phyloP scores from a whole-genome alignment of 2,113 vertebrate species.

The Lamprotornis superbus region DNA sequence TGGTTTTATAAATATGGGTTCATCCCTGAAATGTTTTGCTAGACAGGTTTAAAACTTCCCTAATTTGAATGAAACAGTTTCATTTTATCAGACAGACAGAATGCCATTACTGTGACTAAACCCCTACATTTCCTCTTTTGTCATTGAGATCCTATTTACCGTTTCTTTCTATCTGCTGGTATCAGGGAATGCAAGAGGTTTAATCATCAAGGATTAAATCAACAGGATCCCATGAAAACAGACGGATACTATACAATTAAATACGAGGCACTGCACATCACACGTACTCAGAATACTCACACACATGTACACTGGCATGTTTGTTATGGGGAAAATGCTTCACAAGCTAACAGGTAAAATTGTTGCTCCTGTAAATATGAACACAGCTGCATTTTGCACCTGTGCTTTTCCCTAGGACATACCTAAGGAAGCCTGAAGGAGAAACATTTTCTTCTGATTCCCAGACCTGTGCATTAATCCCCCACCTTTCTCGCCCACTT shows the following conservation, averaged over 20 bases:
- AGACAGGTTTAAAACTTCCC: not conserved
- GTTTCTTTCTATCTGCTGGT: not conserved
- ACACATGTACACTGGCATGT: not conserved
- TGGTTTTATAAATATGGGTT: not conserved
- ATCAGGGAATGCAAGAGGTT: not conserved
- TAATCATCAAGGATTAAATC: not conserved
- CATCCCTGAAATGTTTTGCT: not conserved
- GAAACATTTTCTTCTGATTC: not conserved
- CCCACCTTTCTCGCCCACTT: not conserved
- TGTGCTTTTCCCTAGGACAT: not conserved
- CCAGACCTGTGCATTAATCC: not conserved
- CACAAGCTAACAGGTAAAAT: not conserved
- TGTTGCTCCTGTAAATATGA: not conserved
- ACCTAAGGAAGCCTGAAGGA: not conserved
- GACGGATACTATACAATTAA: not conserved
- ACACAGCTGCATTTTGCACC: fast-evolving
- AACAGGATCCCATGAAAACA: not conserved
- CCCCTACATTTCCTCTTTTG: not conserved
- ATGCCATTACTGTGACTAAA: not conserved
- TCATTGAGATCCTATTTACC: not conserved
- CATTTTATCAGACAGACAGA: not conserved
- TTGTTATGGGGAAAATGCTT: not conserved
- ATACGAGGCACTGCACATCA: not conserved
- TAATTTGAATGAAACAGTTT: not conserved
- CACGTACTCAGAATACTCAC: not conserved